These are phyloP conservation scores for Dryadula phaetusa DNA, from an alignment of 2,888 invertebrate genomes.

Conservation along the genomic window DNA sequence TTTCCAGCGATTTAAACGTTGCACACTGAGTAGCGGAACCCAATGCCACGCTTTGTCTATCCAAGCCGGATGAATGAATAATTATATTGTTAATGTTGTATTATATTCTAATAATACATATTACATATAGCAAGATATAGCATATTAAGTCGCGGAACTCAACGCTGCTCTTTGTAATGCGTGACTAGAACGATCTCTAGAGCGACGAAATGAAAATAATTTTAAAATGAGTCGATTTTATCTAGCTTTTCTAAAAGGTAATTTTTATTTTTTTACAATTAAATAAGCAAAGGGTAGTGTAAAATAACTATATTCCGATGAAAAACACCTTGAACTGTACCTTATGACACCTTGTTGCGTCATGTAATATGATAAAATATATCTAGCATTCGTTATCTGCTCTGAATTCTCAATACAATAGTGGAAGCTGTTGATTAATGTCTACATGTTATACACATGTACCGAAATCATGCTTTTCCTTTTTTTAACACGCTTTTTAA, in stretches of 20 bases:
- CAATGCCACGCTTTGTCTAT: too few relatives aligned
- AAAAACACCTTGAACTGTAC: neutral
- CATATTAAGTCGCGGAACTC: too few relatives aligned
- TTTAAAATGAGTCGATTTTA: too few relatives aligned
- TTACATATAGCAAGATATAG: too few relatives aligned
- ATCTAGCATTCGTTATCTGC: neutral
- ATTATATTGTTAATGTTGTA: too few relatives aligned
- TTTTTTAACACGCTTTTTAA: neutral
- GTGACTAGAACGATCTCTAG: too few relatives aligned
- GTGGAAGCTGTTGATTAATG: neutral
- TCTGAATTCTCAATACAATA: neutral
- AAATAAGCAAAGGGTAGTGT: neutral
- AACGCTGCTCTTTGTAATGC: too few relatives aligned
- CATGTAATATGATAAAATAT: slow-evolving; percentile 5
- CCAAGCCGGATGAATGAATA: too few relatives aligned
- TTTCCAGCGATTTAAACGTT: too few relatives aligned
- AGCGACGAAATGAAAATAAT: too few relatives aligned
- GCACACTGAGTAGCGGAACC: too few relatives aligned
- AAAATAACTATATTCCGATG: neutral
- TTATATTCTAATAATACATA: too few relatives aligned
- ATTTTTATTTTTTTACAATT: neutral
- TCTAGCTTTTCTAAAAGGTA: neutral
- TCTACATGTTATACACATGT: neutral
- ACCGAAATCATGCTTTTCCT: neutral
- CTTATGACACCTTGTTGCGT: neutral